A percentile compares a stretch with the other conserved stretches of the same genome.
These are phyloP conservation scores for Coregonus sp. DNA, from an alignment of 2,797 vertebrate species.

Conservation along the genomic window DNA sequence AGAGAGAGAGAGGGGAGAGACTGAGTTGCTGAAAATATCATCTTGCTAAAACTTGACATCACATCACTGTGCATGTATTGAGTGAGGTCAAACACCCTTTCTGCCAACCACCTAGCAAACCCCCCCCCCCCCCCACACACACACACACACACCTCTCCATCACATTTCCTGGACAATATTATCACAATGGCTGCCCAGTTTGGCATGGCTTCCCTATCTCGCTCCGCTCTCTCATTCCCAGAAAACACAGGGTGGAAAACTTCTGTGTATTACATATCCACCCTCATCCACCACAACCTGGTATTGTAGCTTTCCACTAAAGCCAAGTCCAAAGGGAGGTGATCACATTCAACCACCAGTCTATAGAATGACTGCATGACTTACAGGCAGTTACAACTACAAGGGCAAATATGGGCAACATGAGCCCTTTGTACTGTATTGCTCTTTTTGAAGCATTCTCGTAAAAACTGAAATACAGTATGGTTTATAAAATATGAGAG, in stretches of 20 bases:
- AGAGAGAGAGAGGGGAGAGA: too few relatives aligned
- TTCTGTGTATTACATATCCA: not conserved
- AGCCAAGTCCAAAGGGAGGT: not conserved
- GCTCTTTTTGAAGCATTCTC: not conserved
- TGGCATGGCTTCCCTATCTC: not conserved
- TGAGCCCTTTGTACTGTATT: not conserved
- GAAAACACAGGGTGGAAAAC: conserved; percentile 1
- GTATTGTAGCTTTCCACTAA: not conserved
- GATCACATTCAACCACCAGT: not conserved
- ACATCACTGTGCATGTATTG: too few relatives aligned
- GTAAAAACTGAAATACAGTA: not conserved
- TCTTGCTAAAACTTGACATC: too few relatives aligned
- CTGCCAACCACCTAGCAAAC: conserved; percentile 7
- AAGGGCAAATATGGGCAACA: not conserved
- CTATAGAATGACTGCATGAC: not conserved
- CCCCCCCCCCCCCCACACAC: not conserved
- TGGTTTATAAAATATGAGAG: not conserved
- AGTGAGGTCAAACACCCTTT: conserved; percentile 6
- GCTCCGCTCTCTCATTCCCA: not conserved
- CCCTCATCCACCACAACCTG: not conserved
- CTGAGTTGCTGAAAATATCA: too few relatives aligned
- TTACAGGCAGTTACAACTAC: not conserved
- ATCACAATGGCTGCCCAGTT: conserved; percentile 21
- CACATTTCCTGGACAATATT: conserved; percentile 19
- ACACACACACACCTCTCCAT: conserved; percentile 14